Evolutionary conservation across 2,888 invertebrate species (phyloP).

Genomic region (Clostera curtula): DNA sequence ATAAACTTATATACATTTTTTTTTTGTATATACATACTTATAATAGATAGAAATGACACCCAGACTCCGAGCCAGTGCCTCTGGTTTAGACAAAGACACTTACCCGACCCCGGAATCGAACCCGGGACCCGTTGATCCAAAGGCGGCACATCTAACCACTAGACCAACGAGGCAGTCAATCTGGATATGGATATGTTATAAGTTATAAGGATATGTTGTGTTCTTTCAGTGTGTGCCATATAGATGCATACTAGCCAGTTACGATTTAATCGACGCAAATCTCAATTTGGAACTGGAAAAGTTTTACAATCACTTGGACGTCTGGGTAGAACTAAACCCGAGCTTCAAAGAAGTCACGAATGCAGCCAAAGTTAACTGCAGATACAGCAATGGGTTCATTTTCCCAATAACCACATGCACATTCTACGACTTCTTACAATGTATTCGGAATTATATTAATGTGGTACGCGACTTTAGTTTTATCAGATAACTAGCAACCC

Average conservation of each 20-base stretch:
- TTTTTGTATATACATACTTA: too few species aligned
- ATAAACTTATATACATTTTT: too few species aligned
- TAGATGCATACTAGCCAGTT: slow-evolving; percentile 41
- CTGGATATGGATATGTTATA: neutral
- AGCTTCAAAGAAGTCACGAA: slow-evolving; percentile 31
- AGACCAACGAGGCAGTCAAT: too few species aligned
- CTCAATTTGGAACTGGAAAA: slow-evolving; percentile 30
- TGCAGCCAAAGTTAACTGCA: slow-evolving; percentile 37
- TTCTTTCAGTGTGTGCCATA: slow-evolving; percentile 41
- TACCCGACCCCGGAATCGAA: too few species aligned
- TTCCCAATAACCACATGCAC: slow-evolving; percentile 33
- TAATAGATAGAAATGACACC: too few species aligned
- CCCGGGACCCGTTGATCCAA: too few species aligned
- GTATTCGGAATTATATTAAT: slow-evolving; percentile 33
- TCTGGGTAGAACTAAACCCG: slow-evolving; percentile 44
- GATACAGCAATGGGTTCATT: slow-evolving; percentile 16
- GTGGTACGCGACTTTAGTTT: too few species aligned
- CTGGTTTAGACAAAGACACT: too few species aligned
- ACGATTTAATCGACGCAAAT: slow-evolving; percentile 25
- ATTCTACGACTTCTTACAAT: slow-evolving; percentile 30
- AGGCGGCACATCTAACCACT: too few species aligned
- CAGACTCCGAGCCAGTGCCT: too few species aligned
- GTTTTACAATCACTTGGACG: slow-evolving; percentile 40
- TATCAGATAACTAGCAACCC: too few species aligned
- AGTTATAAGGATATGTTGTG: slow-evolving; percentile 1